phyloP scores from a whole-genome alignment of 2,113 vertebrate genomes.

The Bos taurus region ARS-UCD2.0 NC_037339.1:49108501-49109000 shows the following conservation, averaged over 20 bases:
- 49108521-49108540: not conserved
- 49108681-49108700: fast-evolving
- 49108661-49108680: not conserved
- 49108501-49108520: not conserved
- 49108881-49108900: not conserved
- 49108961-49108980: not conserved
- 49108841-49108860: not conserved
- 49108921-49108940: not conserved
- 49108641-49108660: not conserved
- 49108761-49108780: not conserved
- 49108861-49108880: not conserved
- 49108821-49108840: not conserved
- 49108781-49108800: not conserved
- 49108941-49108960: not conserved
- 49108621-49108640: not conserved
- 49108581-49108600: not conserved
- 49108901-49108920: not conserved
- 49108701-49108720: not conserved
- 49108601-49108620: not conserved
- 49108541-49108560: not conserved
- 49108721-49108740: not conserved
- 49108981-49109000: not conserved
- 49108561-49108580: not conserved
- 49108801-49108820: not conserved
- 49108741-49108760: not conserved